Evolutionary conservation across 1,140 invertebrate genomes (phyloP).

Genomic region (Diuraphis noxia): DNA sequence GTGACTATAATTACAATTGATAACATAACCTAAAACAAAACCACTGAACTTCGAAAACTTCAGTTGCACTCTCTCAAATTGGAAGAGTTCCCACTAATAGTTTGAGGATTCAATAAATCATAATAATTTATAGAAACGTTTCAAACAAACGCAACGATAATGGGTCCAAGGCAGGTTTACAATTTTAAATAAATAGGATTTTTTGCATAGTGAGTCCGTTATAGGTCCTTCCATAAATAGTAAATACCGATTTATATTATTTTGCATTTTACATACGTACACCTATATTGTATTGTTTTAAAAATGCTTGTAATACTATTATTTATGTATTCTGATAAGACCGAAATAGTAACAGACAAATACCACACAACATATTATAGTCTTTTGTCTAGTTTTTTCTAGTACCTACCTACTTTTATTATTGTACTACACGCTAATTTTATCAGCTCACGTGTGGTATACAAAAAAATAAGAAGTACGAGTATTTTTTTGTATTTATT

Average conservation of each 20-base stretch:
- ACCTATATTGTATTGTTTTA: neutral
- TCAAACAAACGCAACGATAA: neutral
- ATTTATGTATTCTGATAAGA: neutral
- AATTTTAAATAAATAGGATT: neutral
- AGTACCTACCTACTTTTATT: neutral
- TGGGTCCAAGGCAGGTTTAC: neutral
- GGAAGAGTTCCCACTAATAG: neutral
- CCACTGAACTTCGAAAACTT: neutral
- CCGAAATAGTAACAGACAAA: neutral
- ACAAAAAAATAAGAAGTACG: neutral
- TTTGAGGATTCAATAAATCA: neutral
- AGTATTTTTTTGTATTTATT: neutral
- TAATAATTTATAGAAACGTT: too few species aligned
- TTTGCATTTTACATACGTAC: neutral
- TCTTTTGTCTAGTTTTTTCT: neutral
- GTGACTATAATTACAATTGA: neutral
- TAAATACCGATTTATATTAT: too few species aligned
- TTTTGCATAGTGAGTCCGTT: neutral
- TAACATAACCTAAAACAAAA: neutral
- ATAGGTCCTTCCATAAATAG: neutral
- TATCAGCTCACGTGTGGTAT: neutral
- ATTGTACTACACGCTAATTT: neutral
- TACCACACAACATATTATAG: neutral
- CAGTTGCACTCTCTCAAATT: neutral
- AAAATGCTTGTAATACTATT: neutral